Evolutionary conservation across 53 echinoderm and acorn worm genomes (phyloP).

Genomic region (Holothuria leucospilota): DNA sequence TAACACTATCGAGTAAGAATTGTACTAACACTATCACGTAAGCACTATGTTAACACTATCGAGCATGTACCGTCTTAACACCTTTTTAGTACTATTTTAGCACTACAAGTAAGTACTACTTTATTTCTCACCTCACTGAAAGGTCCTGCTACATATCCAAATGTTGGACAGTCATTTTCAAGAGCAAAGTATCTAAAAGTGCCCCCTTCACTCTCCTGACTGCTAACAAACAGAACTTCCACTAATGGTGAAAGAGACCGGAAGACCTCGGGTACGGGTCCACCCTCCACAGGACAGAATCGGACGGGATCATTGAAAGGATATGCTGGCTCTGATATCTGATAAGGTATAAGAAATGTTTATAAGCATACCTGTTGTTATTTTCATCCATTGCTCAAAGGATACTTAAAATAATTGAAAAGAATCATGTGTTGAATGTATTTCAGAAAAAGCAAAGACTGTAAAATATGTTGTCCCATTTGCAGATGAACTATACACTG

Average conservation of each 20-base stretch:
- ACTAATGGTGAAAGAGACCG: conserved; percentile 6
- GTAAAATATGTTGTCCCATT: too few relatives aligned
- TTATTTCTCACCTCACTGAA: conserved; percentile 57
- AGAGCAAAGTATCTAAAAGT: conserved; percentile 51
- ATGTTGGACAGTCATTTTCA: conserved; percentile 52
- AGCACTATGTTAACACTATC: too few relatives aligned
- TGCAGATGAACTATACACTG: too few relatives aligned
- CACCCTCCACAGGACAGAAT: not conserved
- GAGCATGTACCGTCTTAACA: too few relatives aligned
- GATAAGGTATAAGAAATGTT: not conserved
- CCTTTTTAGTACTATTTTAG: too few relatives aligned
- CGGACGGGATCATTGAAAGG: not conserved
- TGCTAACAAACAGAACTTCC: conserved; percentile 7
- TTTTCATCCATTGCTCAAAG: too few relatives aligned
- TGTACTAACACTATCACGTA: too few relatives aligned
- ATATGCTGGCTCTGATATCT: not conserved
- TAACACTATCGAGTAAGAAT: too few relatives aligned
- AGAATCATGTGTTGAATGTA: too few relatives aligned
- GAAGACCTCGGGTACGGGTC: not conserved
- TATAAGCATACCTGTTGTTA: too few relatives aligned
- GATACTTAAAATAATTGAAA: too few relatives aligned
- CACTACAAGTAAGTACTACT: not conserved
- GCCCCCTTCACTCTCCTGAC: not conserved
- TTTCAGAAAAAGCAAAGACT: too few relatives aligned
- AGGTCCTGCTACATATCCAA: conserved; percentile 55